A percentile compares a stretch with the other conserved stretches of the same genome.
Evolutionary conservation across 1,140 invertebrate species (phyloP).

Genomic region (Leptoteleia sp.): DNA sequence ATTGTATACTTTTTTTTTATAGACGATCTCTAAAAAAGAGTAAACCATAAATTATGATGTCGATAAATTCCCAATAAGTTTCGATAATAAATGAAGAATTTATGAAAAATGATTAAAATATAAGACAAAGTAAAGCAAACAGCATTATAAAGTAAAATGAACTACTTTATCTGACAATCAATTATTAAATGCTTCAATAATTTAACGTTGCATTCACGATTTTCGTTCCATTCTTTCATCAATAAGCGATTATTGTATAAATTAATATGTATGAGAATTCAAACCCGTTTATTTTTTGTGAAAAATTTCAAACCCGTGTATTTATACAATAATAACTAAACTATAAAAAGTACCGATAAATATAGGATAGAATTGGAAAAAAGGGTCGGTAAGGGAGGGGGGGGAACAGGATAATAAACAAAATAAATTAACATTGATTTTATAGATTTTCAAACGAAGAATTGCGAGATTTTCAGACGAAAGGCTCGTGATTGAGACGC

Average conservation of each 20-base stretch:
- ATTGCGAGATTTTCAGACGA: conserved; percentile 33
- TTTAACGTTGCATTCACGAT: conserved; percentile 19
- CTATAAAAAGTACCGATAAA: no score
- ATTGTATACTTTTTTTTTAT: no score
- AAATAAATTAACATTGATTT: conserved; percentile 13
- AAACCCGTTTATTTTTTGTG: neutral
- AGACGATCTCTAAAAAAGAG: no score
- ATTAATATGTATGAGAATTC: conserved; percentile 19
- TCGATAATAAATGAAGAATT: no score
- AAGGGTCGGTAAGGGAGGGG: neutral
- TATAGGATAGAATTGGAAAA: no score
- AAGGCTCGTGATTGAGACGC: conserved; percentile 45
- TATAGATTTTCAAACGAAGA: conserved; percentile 6
- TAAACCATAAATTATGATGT: no score
- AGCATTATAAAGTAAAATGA: no score
- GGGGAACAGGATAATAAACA: no score
- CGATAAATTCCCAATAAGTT: no score
- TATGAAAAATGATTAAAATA: no score
- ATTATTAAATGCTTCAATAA: conserved; percentile 9
- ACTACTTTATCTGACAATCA: no score
- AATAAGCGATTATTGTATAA: conserved; percentile 11
- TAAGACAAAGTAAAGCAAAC: no score
- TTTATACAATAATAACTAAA: neutral
- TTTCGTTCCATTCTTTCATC: conserved; percentile 11
- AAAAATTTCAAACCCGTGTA: neutral